These are phyloP conservation scores for Glomeris maerens DNA, from an alignment of 1,140 invertebrate genomes.

Conservation along the genomic window DNA sequence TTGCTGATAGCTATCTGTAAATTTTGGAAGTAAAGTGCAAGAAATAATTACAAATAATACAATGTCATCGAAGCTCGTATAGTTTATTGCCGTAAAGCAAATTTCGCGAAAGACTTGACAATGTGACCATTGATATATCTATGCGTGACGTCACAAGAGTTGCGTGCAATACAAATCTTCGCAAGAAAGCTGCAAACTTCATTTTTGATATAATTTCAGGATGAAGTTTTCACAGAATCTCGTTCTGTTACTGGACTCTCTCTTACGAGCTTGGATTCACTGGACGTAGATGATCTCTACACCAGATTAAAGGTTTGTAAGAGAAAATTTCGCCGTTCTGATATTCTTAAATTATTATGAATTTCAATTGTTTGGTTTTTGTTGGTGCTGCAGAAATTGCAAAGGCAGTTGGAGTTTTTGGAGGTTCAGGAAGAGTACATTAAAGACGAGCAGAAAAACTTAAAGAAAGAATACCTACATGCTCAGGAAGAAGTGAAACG, in stretches of 20 bases:
- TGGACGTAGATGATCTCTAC: slow-evolving; percentile 80
- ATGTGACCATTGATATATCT: slow-evolving; percentile 24
- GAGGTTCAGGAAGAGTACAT: slow-evolving; percentile 97
- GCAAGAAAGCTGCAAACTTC: slow-evolving; percentile 10
- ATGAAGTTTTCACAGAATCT: slow-evolving; percentile 26
- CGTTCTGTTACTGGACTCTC: slow-evolving; percentile 25
- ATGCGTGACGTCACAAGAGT: no score
- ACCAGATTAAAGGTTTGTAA: slow-evolving; percentile 73
- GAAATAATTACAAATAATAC: no score
- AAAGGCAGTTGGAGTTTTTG: slow-evolving; percentile 87
- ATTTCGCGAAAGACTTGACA: slow-evolving; percentile 40
- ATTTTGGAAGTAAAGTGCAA: slow-evolving; percentile 14
- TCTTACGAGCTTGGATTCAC: slow-evolving; percentile 43
- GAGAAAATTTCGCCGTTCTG: neutral
- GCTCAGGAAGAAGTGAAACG: slow-evolving; percentile 94
- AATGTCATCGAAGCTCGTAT: no score
- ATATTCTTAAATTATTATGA: neutral
- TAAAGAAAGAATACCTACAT: slow-evolving; percentile 95
- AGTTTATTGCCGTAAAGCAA: slow-evolving; percentile 38
- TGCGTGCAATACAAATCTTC: no score
- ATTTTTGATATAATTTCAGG: slow-evolving; percentile 19
- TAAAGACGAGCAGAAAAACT: slow-evolving; percentile 93
- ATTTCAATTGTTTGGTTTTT: neutral
- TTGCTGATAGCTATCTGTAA: slow-evolving; percentile 7
- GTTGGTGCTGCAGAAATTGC: slow-evolving; percentile 57